Conservation (phyloP, 2,113 vertebrate species). For the Pundamilia nyererei region DNA sequence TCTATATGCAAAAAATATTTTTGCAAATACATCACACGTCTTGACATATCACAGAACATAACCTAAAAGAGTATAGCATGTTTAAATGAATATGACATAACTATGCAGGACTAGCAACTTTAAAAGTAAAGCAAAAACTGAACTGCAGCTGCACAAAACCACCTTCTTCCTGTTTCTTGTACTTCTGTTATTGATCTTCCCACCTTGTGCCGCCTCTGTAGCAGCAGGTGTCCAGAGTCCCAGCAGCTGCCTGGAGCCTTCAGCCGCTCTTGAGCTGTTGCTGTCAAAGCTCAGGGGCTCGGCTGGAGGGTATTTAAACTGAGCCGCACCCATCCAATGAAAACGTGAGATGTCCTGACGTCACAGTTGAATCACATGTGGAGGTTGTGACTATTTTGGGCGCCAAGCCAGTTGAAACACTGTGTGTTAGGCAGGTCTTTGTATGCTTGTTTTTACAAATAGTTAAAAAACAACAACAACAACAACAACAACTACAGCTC, state of each 20-base stretch:
- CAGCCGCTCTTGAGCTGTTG: background rate
- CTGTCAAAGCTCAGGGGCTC: background rate
- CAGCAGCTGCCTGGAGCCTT: background rate
- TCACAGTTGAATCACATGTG: background rate
- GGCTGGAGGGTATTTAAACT: background rate
- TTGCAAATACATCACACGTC: background rate
- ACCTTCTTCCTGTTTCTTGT: background rate
- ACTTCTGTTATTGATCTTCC: background rate
- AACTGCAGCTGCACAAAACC: background rate
- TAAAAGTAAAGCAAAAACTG: background rate
- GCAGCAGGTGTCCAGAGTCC: conserved; percentile 3
- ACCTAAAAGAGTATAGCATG: fast-evolving
- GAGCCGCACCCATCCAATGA: background rate
- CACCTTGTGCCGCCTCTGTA: background rate
- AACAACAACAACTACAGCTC: background rate
- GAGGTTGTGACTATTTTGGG: background rate
- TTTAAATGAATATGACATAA: background rate
- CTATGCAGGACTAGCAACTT: background rate
- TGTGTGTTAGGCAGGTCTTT: background rate
- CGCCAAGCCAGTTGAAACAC: background rate
- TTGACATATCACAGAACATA: fast-evolving
- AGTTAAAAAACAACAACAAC: fast-evolving
- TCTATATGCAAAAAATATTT: background rate
- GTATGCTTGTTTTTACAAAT: background rate
- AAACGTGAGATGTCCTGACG: fast-evolving